A percentile compares a stretch with the other conserved stretches of the same genome.
Evolutionary conservation across 2,888 invertebrate species (phyloP).

Genomic region (Tenthredo notha): DNA sequence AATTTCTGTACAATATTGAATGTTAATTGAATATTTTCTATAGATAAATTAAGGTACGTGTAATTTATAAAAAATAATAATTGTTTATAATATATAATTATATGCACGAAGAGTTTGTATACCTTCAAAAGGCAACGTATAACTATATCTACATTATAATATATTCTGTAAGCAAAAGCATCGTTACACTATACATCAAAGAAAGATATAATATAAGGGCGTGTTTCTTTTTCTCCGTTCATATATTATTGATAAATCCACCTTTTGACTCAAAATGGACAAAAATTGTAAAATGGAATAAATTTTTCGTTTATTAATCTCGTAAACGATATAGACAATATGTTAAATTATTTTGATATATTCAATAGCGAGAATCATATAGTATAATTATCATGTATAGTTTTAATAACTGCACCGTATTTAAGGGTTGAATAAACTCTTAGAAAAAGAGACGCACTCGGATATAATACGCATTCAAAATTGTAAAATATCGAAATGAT

Average conservation of each 20-base stretch:
- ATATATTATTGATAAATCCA: neutral
- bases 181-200: neutral
- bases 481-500: neutral
- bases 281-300: neutral
- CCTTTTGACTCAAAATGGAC: no score
- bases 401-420: neutral
- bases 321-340: neutral
- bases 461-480: slow-evolving; percentile 3
- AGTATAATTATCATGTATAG: neutral
- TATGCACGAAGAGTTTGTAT: neutral
- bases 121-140: neutral
- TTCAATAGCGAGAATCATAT: neutral
- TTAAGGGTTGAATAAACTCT: neutral
- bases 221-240: neutral
- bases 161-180: neutral
- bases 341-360: neutral
- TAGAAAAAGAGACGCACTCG: neutral
- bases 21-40: slow-evolving; percentile 38
- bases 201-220: neutral
- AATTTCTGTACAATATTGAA: slow-evolving; percentile 81
- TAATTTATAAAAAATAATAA: neutral
- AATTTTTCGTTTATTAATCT: neutral
- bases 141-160: neutral
- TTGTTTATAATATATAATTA: neutral
- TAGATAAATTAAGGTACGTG: neutral